Evolutionary conservation across 2,797 vertebrate species (phyloP), one percentile per base, ranked within the genome.

Genomic region (Eulemur rubriventer): DNA sequence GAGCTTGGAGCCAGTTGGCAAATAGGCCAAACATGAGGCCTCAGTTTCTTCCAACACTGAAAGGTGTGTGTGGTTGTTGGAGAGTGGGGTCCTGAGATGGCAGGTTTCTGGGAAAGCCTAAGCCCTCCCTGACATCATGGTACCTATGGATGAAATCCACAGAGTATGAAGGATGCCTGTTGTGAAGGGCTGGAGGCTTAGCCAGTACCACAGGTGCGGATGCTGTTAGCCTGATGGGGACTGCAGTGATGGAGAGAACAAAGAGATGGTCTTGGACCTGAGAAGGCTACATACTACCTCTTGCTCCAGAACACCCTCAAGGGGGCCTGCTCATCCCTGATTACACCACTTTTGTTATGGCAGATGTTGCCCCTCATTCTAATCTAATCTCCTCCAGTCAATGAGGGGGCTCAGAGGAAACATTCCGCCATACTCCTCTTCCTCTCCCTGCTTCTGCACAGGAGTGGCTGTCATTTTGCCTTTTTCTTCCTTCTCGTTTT

Each of bases 1-100:
- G 75, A 79, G 81, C 41, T 72, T 67, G 16, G 22, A 91, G 96
- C 93, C 96, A 97, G 43, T 26, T 83, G 96, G 94, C 87, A 97
- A 85, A 94, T 16, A 89, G 87, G 63, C 81, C 72, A 65, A 92
- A 78, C 63, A 65, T 26, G 95, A 93, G 84, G 89, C 69, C 43
- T 93, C 14, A n/a, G 86, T 91, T 97, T 96, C 67, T 73, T 95
- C 52, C 91, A 93, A n/a, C 9, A 24, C 46, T 61, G 46, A 78
- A 95, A 97, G 85, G 92, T 94, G 89, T 78, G 35, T 61, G 18
- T 72, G 79, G 52, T 90, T 67, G 67, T 67, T 84, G 55, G 35
- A 93, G 92, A 87, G 59, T 24, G 61, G 59, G 28, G 52, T 48
- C 59, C 63, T 69, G 79, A 76, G 46, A 46, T 6, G 65, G 89